Evolutionary conservation across 2,797 vertebrate species (phyloP).

Genomic region (Prionace glauca): DNA sequence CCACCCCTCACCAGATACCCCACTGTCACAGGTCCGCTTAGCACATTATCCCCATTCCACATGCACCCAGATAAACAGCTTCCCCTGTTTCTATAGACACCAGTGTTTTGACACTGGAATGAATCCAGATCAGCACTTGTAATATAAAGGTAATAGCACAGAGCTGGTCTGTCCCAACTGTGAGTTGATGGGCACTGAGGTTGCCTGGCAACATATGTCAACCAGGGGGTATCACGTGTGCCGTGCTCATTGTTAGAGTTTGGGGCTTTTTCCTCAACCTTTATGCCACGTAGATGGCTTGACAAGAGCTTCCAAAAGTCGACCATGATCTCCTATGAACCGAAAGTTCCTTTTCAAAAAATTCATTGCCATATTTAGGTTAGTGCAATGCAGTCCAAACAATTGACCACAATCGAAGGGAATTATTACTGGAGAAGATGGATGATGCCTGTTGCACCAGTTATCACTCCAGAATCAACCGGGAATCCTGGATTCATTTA

Average conservation of each 20-base stretch:
- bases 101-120: constrained; percentile 6
- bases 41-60: neutral
- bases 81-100: neutral
- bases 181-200: neutral
- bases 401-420: neutral
- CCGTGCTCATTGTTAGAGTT: neutral
- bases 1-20: too few relatives aligned
- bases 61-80: neutral
- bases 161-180: neutral
- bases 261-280: neutral
- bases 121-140: neutral
- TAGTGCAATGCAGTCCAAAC: neutral
- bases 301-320: constrained; percentile 23
- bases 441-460: neutral
- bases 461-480: neutral
- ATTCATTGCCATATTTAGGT: neutral
- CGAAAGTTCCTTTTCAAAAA: neutral
- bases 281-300: neutral
- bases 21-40: neutral
- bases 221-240: neutral
- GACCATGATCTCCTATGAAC: neutral
- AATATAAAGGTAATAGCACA: constrained; percentile 21
- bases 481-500: neutral
- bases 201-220: neutral
- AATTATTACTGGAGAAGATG: neutral